Evolutionary conservation across 2,888 invertebrate genomes (phyloP), one percentile per base, ranked within the genome.

Genomic region (Drosophila kuntzei): DNA sequence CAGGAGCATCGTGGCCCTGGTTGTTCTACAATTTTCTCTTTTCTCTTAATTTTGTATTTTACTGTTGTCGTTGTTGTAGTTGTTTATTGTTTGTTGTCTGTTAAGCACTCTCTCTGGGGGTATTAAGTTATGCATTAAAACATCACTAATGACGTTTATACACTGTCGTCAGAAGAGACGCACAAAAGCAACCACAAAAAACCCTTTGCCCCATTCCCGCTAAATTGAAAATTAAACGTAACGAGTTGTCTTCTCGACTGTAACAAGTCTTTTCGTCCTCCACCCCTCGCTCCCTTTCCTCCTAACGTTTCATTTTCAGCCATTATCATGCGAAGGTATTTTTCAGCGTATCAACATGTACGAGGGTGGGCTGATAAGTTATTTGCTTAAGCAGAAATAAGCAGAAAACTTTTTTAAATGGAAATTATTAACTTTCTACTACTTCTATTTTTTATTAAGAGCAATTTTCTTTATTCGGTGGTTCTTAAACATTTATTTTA

Each of bases 81-180:
- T 59, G 44, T 46, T 76, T 54, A 55, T 70, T 55, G 74, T 50
- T 51, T 49, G 37, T 49, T 34, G 44, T 32, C 53, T 18, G 51
- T 44, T 51, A 36, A 51, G 41, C 49, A 47, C 71, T 41, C 53
- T 54, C 72, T 47, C 57, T 36, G 69, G 51, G 70, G 71, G 62
- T 76, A 76, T 82, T 73, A 80, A 74, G 66, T 74, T 75, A 71
- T 70, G 74, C 79, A 75, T 80, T 76, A 79, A 80, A 82, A 80
- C 71, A 74, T 73, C 74, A 80, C 86, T 86, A 86, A 84, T 86
- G 86, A 83, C 74, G 67, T 80, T 83, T 77, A 71, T 75, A 78
- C 58, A 71, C 57, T 44, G 51, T 50, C 65, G 55, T 59, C 67
- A 64, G 49, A 60, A 27, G 34, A 43, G 61, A 59, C 46, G 49